phyloP scores from a whole-genome alignment of 2,888 invertebrate species.

The Eupithecia tripunctaria region DNA sequence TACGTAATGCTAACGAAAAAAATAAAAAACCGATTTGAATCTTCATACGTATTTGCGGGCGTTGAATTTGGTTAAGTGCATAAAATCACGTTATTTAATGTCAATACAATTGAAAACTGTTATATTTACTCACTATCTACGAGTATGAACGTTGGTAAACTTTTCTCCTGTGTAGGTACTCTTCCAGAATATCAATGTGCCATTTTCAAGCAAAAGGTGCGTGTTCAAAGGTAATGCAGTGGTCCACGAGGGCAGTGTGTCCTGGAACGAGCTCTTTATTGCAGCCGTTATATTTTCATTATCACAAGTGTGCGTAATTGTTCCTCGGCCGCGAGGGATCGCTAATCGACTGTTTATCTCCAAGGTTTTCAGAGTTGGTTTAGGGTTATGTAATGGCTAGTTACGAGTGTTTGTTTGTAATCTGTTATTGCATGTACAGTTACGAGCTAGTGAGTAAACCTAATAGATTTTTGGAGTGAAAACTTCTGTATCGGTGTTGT shows the following conservation, averaged over 20 bases:
- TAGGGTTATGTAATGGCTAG: not conserved
- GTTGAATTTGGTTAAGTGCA: too few relatives aligned
- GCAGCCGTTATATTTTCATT: constrained; percentile 51
- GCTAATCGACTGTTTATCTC: constrained; percentile 22
- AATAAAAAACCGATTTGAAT: too few relatives aligned
- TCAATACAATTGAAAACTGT: too few relatives aligned
- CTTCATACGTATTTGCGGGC: too few relatives aligned
- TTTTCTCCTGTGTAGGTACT: too few relatives aligned
- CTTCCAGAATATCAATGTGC: not conserved
- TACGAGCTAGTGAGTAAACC: too few relatives aligned
- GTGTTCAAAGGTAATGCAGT: constrained; percentile 51
- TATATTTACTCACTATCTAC: too few relatives aligned
- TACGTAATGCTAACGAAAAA: too few relatives aligned
- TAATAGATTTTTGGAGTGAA: not conserved
- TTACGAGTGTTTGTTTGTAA: not conserved
- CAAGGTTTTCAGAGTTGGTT: constrained; percentile 17
- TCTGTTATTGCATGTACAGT: not conserved
- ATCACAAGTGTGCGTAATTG: constrained; percentile 46
- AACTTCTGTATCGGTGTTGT: too few relatives aligned
- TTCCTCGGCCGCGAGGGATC: constrained; percentile 20
- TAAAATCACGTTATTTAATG: too few relatives aligned
- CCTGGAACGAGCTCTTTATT: constrained; percentile 49
- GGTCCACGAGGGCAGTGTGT: constrained; percentile 47
- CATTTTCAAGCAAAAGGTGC: constrained; percentile 46
- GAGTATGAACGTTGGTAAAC: too few relatives aligned